These are phyloP conservation scores for Conchocele bisecta DNA, from an alignment of 2,888 invertebrate genomes.

Conservation along the genomic window DNA sequence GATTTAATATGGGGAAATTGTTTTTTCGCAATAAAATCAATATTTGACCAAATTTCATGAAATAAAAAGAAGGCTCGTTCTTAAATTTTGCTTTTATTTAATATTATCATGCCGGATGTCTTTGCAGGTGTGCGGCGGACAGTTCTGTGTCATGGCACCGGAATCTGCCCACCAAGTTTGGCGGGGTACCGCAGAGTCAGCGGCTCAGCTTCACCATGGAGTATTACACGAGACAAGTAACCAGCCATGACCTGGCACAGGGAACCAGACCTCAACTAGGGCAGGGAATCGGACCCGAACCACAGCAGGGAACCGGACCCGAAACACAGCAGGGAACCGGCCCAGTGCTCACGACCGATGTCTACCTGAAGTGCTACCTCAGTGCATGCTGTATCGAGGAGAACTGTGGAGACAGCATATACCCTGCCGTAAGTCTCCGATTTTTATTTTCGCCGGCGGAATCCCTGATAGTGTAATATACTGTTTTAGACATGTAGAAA, in stretches of 20 bases:
- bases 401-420: constrained; percentile 24
- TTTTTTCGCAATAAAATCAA: no score
- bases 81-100: no score
- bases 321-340: no score
- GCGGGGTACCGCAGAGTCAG: constrained; percentile 60
- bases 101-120: background rate
- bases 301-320: no score
- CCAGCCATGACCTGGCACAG: no score
- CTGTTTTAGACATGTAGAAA: no score
- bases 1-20: no score
- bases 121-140: constrained; percentile 73
- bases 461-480: no score
- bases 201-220: constrained; percentile 76
- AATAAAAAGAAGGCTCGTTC: no score
- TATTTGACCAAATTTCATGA: no score
- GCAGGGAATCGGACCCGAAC: no score
- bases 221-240: constrained; percentile 61
- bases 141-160: constrained; percentile 62
- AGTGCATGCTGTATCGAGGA: constrained; percentile 76
- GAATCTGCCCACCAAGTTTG: constrained; percentile 31
- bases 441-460: background rate
- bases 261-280: no score
- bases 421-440: constrained; percentile 28
- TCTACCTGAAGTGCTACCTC: constrained; percentile 80
- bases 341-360: constrained; percentile 49